These are phyloP conservation scores for Hermatobates lingyangjiaoensis DNA, from an alignment of 1,140 invertebrate species.

Conservation along the genomic window DNA sequence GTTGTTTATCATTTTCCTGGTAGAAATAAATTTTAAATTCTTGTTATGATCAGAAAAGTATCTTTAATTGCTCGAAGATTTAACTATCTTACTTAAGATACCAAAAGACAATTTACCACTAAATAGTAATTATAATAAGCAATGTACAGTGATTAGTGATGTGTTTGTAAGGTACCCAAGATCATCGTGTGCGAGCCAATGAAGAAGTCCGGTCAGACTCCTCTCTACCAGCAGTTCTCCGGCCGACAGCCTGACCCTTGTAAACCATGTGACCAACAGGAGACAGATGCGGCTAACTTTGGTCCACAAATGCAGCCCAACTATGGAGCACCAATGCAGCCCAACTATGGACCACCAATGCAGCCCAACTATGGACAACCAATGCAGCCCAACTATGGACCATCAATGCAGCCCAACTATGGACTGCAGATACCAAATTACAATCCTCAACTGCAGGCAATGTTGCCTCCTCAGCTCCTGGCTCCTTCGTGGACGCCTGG, in stretches of 20 bases:
- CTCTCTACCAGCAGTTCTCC: slow-evolving; percentile 3
- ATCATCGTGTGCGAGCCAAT: slow-evolving; percentile 14
- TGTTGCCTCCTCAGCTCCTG: not conserved
- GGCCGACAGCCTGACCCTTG: not conserved
- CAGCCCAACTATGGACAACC: not conserved
- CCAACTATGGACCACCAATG: not conserved
- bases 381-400: not conserved
- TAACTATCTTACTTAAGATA: too few species aligned
- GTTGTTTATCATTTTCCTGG: too few species aligned
- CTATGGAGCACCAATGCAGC: not conserved
- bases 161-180: slow-evolving; percentile 11
- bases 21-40: too few species aligned
- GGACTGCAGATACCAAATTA: not conserved
- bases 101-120: too few species aligned
- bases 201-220: not conserved
- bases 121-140: too few species aligned
- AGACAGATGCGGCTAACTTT: not conserved
- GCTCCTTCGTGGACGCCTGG: not conserved
- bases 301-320: not conserved
- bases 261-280: not conserved
- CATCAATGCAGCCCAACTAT: not conserved
- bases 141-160: too few species aligned
- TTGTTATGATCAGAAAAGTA: too few species aligned
- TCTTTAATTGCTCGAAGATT: too few species aligned
- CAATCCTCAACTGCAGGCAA: too few species aligned